Conservation (phyloP, 2,888 invertebrate species). For the Ctenicera cuprea region DNA sequence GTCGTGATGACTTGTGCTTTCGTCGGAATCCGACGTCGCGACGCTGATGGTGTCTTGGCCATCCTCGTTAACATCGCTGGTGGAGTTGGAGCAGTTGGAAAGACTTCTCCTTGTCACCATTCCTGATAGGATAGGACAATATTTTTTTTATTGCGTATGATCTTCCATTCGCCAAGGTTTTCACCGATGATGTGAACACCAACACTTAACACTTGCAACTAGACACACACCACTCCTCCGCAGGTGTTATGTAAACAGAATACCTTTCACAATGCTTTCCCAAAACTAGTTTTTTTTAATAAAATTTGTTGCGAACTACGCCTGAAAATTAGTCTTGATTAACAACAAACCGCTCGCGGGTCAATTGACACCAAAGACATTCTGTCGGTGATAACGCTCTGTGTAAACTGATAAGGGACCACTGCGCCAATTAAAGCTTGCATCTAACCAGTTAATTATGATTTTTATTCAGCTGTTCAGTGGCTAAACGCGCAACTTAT, state of each 20-base stretch:
- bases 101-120: slow-evolving; percentile 51
- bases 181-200: background rate
- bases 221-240: background rate
- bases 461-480: background rate
- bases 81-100: slow-evolving; percentile 28
- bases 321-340: background rate
- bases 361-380: slow-evolving; percentile 6
- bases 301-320: background rate
- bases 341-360: too few species aligned
- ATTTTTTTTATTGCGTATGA: background rate
- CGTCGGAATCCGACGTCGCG: slow-evolving; percentile 48
- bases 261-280: background rate
- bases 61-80: slow-evolving; percentile 42
- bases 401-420: background rate
- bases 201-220: background rate
- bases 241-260: slow-evolving; percentile 8
- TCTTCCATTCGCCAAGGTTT: background rate
- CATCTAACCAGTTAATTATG: background rate
- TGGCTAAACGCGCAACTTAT: background rate
- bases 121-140: slow-evolving; percentile 27
- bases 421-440: background rate
- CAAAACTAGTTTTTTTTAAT: background rate
- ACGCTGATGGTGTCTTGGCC: slow-evolving; percentile 48
- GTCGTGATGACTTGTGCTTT: slow-evolving; percentile 27
- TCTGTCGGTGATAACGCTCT: background rate